A percentile compares a stretch with the other conserved stretches of the same genome.
These are phyloP conservation scores for Chrysotoxum bicinctum DNA, from an alignment of 2,888 invertebrate genomes.

Conservation along the genomic window DNA sequence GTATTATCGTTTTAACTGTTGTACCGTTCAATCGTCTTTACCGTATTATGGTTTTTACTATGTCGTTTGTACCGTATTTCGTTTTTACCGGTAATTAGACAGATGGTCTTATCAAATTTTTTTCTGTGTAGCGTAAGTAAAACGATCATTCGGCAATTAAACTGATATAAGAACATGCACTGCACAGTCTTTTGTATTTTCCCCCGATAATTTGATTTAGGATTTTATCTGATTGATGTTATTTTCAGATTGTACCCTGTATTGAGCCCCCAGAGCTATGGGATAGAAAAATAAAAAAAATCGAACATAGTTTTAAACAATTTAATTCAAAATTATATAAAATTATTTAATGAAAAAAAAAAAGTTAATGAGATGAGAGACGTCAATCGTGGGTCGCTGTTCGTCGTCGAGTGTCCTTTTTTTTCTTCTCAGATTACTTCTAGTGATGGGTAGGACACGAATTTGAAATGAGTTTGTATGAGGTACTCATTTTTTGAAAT, in stretches of 20 bases:
- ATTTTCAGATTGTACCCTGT: background rate
- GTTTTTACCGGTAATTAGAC: background rate
- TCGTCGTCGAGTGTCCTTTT: no score
- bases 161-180: no score
- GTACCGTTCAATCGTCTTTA: background rate
- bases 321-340: slow-evolving; percentile 3
- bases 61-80: no score
- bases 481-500: no score
- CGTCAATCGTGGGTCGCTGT: no score
- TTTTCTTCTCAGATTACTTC: no score
- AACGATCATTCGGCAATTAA: background rate
- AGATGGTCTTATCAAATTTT: no score
- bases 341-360: no score
- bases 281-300: background rate
- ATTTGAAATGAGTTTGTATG: no score
- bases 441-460: no score
- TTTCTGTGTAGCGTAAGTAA: background rate
- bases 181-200: background rate
- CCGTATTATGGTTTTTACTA: background rate
- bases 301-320: background rate
- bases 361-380: no score
- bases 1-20: background rate
- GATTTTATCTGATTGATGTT: background rate
- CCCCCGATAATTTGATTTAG: no score
- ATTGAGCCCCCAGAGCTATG: background rate